Percentiles rank a stretch among this genome's conserved stretches.
Evolutionary conservation across 2,113 vertebrate genomes (phyloP).

Genomic region (Spilogale gracilis): DNA sequence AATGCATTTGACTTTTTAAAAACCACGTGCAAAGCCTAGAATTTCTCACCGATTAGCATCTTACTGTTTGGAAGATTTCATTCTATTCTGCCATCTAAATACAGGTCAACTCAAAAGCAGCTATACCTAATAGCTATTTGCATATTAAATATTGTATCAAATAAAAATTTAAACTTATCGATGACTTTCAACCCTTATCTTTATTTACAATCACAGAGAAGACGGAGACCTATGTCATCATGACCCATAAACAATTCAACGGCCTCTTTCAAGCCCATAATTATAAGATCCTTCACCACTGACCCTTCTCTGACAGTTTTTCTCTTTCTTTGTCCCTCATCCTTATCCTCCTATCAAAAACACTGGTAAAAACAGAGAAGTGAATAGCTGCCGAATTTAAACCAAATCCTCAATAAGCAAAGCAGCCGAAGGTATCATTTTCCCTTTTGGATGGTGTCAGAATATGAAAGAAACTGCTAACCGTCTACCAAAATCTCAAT

Average conservation of each 20-base stretch:
- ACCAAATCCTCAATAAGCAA: slow-evolving; percentile 42
- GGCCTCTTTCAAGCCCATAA: background rate
- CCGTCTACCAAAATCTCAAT: background rate
- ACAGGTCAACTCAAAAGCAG: slow-evolving; percentile 10
- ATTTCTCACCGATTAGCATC: background rate
- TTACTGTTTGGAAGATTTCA: background rate
- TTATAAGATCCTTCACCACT: background rate
- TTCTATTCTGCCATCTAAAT: background rate
- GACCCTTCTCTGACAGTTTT: background rate
- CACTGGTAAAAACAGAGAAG: background rate
- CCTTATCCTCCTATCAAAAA: slow-evolving; percentile 13
- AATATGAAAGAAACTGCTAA: background rate
- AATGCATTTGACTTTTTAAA: background rate
- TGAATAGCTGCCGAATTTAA: background rate
- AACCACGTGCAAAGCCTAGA: background rate
- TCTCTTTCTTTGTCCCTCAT: background rate
- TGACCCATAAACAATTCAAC: slow-evolving; percentile 6
- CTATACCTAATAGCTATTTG: background rate
- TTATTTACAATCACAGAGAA: background rate
- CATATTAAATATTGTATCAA: background rate
- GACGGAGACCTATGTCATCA: slow-evolving; percentile 17
- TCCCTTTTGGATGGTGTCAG: background rate
- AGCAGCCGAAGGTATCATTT: background rate
- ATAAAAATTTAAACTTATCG: background rate
- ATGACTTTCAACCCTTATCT: background rate